Evolutionary conservation across 2,888 invertebrate genomes (phyloP).

Genomic region (Mythimna loreyi): DNA sequence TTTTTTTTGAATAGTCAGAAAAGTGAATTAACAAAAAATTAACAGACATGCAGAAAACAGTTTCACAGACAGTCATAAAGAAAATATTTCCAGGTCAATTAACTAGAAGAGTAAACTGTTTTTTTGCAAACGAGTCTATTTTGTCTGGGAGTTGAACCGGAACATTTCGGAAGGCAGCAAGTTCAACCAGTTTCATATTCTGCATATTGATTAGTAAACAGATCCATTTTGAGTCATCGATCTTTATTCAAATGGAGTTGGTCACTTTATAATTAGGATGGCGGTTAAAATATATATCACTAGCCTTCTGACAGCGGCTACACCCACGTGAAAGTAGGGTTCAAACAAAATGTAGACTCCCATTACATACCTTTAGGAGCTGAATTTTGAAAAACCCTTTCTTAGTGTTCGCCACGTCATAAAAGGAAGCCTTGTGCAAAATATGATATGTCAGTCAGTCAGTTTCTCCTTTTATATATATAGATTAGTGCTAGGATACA

Average conservation of each 20-base stretch:
- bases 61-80: not conserved
- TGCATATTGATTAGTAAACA: slow-evolving; percentile 32
- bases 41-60: not conserved
- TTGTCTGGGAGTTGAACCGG: slow-evolving; percentile 39
- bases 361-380: no score
- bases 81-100: slow-evolving; percentile 11
- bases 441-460: no score
- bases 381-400: no score
- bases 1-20: slow-evolving; percentile 9
- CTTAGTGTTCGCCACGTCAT: no score
- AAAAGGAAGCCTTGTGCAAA: no score
- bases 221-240: slow-evolving; percentile 35
- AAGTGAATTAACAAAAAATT: slow-evolving; percentile 1
- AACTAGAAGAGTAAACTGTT: slow-evolving; percentile 18
- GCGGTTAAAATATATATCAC: not conserved
- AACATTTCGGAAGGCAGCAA: slow-evolving; percentile 44
- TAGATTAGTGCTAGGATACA: not conserved
- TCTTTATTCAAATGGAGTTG: slow-evolving; percentile 28
- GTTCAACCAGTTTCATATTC: slow-evolving; percentile 41
- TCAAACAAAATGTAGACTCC: no score
- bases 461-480: no score
- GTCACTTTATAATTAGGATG: slow-evolving; percentile 7
- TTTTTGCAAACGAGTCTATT: slow-evolving; percentile 31
- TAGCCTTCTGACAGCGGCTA: no score
- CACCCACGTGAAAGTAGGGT: no score